Evolutionary conservation across 2,888 invertebrate genomes (phyloP), one percentile per base, ranked within the genome.

Genomic region (Dynastes hyllus): DNA sequence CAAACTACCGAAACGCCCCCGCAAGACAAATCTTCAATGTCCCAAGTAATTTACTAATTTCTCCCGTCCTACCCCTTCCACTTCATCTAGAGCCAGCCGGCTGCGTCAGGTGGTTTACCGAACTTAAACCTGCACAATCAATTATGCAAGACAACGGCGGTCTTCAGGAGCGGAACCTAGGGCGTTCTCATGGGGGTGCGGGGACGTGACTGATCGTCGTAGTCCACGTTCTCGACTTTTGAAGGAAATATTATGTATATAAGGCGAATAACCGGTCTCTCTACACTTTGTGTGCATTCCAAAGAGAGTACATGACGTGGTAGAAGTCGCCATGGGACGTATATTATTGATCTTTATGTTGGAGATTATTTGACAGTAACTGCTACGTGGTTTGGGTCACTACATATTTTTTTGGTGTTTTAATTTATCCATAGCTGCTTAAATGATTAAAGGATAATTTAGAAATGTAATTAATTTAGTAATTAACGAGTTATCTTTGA

Each of bases 101-200:
- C 8, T 6, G n/a, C 22, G n/a, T 22, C 55, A 55, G 32, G 63
- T 63, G 63, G 63, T 63, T 63, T 63, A 32, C 63, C 63, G 32
- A 63, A 63, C 63, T 63, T 63, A 63, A 63, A 63, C 63, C 63
- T 29, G 13, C 11, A 63, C 32, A 29, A 63, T 63, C 27, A 63
- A 63, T 63, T 63, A 63, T 63, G 63, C 63, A 63, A 11, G 32
- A 27, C 11, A 11, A 27, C 63, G 29, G 32, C 63, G 63, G 29
- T 63, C 32, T 32, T 13, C 9, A 13, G 63, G 32, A 32, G 13
- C 32, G 32, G 29, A 32, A 32, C 32, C 45, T 1, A 45, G 8
- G 29, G 63, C 63, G 63, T 63, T 63, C 63, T 63, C 63, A 2
- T 27, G 63, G 32, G 63, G 63, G 55, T 22, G n/a, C n/a, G 6